Evolutionary conservation across 2,113 vertebrate genomes (phyloP), one percentile per base, ranked within the genome.

Genomic region (Sapayoa aenigma): DNA sequence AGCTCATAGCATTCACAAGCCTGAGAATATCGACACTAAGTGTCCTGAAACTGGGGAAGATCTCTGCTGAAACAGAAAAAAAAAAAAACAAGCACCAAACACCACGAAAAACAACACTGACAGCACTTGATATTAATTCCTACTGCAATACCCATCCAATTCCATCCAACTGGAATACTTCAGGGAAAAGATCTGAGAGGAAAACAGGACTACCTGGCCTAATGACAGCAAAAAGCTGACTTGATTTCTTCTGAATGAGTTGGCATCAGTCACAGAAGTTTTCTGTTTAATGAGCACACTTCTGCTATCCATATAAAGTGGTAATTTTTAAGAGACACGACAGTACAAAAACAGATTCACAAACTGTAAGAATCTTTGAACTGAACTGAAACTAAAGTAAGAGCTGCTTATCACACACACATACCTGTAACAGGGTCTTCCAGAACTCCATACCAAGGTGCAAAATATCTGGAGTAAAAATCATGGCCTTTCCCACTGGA

Each of bases 391-490:
- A 69, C 17, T 41, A 56, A 11, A 75, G 12, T 44, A 68, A 49
- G 16, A 66, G 42, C 6, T 4, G 3, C 24, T 49, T 20, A 23
- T 65, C 41, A 33, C 25, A 42, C 13, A 74, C 47, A 68, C 50
- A 44, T 87, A 98, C 98, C 99, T 16, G 13, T 16, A 14, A 99
- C 99, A 0, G 99, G 99, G 93, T 99, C 99, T 94, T 99, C 99
- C 27, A 97, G 73, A 90, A 99, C 18, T 41, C 99, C 99, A 21
- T 97, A 27, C 99, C 99, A 99, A 1, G 99, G 99, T 55, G 98
- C 90, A 95, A 99, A 99, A 84, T 98, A 98, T 92, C 99, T 98
- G 76, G 99, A 99, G 97, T 98, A 99, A 96, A 99, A 99, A 96
- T 99, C 99, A 41, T 98, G 98, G 9, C 90, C 96, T 67, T 98